phyloP scores from a whole-genome alignment of 2,113 vertebrate genomes.

The Myrmecobius fasciatus region DNA sequence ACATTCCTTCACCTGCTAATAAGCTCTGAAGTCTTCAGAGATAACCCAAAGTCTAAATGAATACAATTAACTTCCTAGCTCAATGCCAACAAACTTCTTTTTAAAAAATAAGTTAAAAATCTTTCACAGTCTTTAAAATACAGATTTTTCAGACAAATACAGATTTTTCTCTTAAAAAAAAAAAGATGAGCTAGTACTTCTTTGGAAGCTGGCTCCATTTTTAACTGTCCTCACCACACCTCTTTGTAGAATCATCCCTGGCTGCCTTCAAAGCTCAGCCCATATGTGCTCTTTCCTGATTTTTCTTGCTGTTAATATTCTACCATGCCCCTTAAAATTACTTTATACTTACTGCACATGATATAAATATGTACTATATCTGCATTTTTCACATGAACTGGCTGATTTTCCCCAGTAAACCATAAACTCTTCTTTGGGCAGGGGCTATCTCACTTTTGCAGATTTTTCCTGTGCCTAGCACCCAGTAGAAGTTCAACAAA shows the following conservation, averaged over 20 bases:
- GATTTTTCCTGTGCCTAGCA: not conserved
- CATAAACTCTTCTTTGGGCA: not conserved
- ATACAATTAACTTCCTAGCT: not conserved
- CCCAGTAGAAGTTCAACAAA: not conserved
- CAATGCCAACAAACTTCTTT: not conserved
- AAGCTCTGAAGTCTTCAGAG: conserved; percentile 16
- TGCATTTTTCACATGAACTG: not conserved
- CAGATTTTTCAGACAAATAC: not conserved
- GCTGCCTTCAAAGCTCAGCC: not conserved
- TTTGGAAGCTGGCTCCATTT: not conserved
- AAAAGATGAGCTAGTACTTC: not conserved
- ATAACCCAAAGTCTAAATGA: conserved; percentile 17
- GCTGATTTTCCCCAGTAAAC: not conserved
- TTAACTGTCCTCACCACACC: not conserved
- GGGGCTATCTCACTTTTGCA: not conserved
- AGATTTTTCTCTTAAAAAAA: not conserved
- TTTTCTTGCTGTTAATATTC: not conserved
- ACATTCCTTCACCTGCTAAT: conserved; percentile 39
- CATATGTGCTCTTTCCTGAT: not conserved
- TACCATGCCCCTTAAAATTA: not conserved
- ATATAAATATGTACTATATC: not conserved
- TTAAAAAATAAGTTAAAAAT: not conserved
- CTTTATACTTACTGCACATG: not conserved
- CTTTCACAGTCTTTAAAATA: not conserved
- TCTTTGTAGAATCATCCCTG: not conserved